Evolutionary conservation across 1,140 invertebrate species (phyloP), one percentile per base, ranked within the genome.

Genomic region (Yoshiicerus persimilis): DNA sequence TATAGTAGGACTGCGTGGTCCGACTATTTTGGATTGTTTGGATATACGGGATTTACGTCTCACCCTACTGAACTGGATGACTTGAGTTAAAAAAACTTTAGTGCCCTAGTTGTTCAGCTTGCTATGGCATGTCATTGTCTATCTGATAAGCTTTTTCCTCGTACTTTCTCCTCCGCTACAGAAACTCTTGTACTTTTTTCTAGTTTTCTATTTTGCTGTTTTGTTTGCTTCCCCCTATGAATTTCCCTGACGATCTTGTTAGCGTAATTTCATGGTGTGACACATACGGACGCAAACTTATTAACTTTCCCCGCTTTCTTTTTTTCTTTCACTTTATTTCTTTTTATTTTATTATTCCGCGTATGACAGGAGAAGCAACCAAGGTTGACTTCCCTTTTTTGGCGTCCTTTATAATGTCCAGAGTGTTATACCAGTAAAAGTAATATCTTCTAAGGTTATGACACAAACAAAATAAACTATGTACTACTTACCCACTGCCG

Each of bases 241-340:
- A 80, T 80, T 80, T 80, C 75, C 75, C 75, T 80, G 75, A 36
- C 32, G 30, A 80, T 80, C 30, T 80, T 80, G 75, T 80, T 80
- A 80, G 75, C n/a, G 75, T 80, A 80, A 80, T 80, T 36, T 80
- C 75, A 80, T 80, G 75, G 75, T 32, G 75, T 80, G 34, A 80
- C 75, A 80, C 75, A 70, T 70, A 70, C 64, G 64, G 64, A 70
- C 27, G 25, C 64, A 80, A 80, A 80, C 75, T 80, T 80, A 80
- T 80, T 80, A 80, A 80, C 75, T 80, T 80, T 80, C 32, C n/a
- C 34, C 75, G 32, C 34, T 80, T 80, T 80, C 23, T 70, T n/a
- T 70, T 70, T 70, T 30, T 27, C 25, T 64, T 70, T 30, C 64
- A 1, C 27, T 70, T 30, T 70, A 27, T 70, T 70, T 70, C 27